Conservation (phyloP, 2,797 vertebrate species). For the Menidia menidia region DNA sequence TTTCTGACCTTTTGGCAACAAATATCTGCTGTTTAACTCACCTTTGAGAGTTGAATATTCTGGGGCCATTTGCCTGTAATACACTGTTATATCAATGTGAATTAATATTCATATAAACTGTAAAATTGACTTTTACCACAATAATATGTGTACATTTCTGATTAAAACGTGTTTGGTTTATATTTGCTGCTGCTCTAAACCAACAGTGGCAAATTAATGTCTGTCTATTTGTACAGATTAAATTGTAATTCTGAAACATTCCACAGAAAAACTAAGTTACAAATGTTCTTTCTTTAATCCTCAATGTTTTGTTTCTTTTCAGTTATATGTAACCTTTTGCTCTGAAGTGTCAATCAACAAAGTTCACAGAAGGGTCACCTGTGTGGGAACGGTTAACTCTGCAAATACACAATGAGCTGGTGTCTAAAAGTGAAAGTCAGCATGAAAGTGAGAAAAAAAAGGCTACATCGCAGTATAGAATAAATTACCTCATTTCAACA, state of each 20-base stretch:
- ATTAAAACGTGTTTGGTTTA: not conserved
- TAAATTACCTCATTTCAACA: slow-evolving; percentile 28
- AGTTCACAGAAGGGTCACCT: slow-evolving; percentile 45
- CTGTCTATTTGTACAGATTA: not conserved
- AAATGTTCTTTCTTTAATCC: not conserved
- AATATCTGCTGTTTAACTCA: not conserved
- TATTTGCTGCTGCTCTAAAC: not conserved
- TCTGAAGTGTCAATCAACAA: slow-evolving; percentile 5
- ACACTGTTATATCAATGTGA: not conserved
- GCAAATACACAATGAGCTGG: slow-evolving; percentile 43
- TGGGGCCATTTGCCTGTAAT: not conserved
- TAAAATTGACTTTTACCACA: not conserved
- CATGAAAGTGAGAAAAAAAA: slow-evolving; percentile 39
- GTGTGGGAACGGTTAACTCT: slow-evolving; percentile 31
- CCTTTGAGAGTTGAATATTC: not conserved
- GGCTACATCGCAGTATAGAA: slow-evolving; percentile 15
- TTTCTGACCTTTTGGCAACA: not conserved
- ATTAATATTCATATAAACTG: not conserved
- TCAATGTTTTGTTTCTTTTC: not conserved
- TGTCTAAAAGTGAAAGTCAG: slow-evolving; percentile 34
- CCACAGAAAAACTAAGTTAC: not conserved
- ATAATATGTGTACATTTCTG: not conserved
- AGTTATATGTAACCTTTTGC: slow-evolving; percentile 8
- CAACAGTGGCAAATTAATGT: not conserved
- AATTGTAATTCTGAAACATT: not conserved